A percentile compares a stretch with the other conserved stretches of the same genome.
These are phyloP conservation scores for Sebastes dallii DNA, from an alignment of 2,797 vertebrate genomes.

Conservation along the genomic window DNA sequence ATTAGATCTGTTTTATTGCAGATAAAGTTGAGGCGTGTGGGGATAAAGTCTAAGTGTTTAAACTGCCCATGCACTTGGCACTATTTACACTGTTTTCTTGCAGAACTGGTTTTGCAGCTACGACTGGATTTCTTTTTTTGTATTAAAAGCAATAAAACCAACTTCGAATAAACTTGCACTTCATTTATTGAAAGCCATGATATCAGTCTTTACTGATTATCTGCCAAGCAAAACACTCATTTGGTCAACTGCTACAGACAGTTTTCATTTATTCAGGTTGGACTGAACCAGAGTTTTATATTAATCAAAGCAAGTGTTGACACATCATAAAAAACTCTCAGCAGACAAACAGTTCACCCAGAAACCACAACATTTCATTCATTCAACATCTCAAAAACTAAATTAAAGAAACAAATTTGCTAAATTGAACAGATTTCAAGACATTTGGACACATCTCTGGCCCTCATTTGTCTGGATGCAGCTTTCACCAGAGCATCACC, in stretches of 20 bases:
- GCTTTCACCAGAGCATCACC: background rate
- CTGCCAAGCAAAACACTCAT: background rate
- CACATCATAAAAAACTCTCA: too few relatives aligned
- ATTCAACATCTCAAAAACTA: background rate
- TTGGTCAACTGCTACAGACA: background rate
- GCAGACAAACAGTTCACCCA: background rate
- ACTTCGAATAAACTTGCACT: background rate
- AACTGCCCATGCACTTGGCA: background rate
- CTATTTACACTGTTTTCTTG: constrained; percentile 42
- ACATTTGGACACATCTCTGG: background rate
- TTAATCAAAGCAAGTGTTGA: background rate
- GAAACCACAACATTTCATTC: background rate
- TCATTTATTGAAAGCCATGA: background rate
- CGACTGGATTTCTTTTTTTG: background rate
- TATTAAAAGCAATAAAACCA: background rate
- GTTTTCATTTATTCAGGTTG: background rate
- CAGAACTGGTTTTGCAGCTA: constrained; percentile 55
- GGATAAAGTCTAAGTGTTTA: constrained; percentile 1
- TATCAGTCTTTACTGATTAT: background rate
- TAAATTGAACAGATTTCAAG: too few relatives aligned
- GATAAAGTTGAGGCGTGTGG: background rate
- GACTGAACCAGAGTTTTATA: background rate
- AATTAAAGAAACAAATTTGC: background rate
- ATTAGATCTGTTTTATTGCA: background rate
- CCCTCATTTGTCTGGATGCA: background rate